Conservation (phyloP, 2,797 vertebrate genomes). For the Rhadinocentrus ornatus region DNA sequence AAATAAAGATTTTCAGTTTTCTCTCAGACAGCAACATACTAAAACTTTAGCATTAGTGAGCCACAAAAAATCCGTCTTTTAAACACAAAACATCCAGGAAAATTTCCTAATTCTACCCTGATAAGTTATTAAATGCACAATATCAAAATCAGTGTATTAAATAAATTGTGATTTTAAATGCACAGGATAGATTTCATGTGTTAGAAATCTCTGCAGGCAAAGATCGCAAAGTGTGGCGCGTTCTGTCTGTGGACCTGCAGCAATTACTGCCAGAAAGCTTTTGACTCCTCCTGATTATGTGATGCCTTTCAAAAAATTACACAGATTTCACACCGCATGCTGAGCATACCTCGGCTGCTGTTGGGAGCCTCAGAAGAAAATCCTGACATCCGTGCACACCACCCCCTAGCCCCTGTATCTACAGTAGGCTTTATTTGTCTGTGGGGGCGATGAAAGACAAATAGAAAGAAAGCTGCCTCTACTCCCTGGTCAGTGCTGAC, state of each 20-base stretch:
- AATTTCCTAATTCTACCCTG: constrained; percentile 28
- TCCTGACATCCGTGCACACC: constrained; percentile 61
- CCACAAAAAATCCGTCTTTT: constrained; percentile 30
- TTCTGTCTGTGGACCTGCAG: constrained; percentile 65
- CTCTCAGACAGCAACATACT: constrained; percentile 36
- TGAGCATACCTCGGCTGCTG: constrained; percentile 68
- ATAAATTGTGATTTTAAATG: constrained; percentile 36
- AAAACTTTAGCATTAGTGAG: constrained; percentile 42
- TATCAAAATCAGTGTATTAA: constrained; percentile 14
- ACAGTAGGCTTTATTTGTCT: constrained; percentile 68
- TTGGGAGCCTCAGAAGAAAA: constrained; percentile 64
- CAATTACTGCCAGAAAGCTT: constrained; percentile 73
- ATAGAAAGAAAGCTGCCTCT: constrained; percentile 49
- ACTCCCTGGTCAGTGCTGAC: constrained; percentile 49
- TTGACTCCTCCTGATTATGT: constrained; percentile 75
- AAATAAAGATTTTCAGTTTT: constrained; percentile 64
- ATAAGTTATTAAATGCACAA: constrained; percentile 1
- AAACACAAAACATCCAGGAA: constrained; percentile 28
- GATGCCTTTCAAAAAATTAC: constrained; percentile 73
- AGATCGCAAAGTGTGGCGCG: constrained; percentile 62
- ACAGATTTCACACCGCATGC: constrained; percentile 74
- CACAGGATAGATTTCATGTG: constrained; percentile 52
- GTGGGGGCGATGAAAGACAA: constrained; percentile 75
- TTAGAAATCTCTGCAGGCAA: constrained; percentile 61
- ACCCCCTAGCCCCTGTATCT: constrained; percentile 54